Evolutionary conservation across 2,113 vertebrate genomes (phyloP).

Genomic region (Malurus elegans): DNA sequence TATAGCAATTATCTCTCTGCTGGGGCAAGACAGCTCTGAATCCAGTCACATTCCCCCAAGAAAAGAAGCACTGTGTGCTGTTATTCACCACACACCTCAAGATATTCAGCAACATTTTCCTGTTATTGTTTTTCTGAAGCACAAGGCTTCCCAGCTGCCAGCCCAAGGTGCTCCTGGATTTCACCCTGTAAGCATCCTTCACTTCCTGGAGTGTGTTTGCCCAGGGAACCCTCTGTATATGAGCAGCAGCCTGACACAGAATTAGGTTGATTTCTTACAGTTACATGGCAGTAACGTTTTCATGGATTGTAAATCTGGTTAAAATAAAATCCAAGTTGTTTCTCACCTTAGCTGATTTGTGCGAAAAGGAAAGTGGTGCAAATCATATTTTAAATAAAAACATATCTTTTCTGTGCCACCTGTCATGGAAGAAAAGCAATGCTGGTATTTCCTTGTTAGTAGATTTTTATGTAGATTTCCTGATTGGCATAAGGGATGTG

Average conservation of each 20-base stretch:
- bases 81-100: background rate
- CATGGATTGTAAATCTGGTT: background rate
- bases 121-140: constrained; percentile 15
- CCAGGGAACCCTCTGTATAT: background rate
- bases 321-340: background rate
- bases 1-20: constrained; percentile 45
- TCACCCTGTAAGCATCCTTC: background rate
- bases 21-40: constrained; percentile 19
- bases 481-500: constrained; percentile 18
- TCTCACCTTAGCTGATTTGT: background rate
- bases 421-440: background rate
- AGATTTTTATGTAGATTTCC: constrained; percentile 43
- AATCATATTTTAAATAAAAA: constrained; percentile 4
- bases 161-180: background rate
- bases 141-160: background rate
- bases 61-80: background rate
- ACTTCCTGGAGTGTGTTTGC: background rate
- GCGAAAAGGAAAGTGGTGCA: background rate
- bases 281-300: background rate
- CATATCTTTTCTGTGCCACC: background rate
- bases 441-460: background rate
- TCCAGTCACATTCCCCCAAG: background rate
- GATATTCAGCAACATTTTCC: background rate
- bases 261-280: background rate
- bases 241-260: background rate